Base-by-base conservation (phyloP, 1,140 invertebrate genomes). In the Drosophila bocqueti region DNA sequence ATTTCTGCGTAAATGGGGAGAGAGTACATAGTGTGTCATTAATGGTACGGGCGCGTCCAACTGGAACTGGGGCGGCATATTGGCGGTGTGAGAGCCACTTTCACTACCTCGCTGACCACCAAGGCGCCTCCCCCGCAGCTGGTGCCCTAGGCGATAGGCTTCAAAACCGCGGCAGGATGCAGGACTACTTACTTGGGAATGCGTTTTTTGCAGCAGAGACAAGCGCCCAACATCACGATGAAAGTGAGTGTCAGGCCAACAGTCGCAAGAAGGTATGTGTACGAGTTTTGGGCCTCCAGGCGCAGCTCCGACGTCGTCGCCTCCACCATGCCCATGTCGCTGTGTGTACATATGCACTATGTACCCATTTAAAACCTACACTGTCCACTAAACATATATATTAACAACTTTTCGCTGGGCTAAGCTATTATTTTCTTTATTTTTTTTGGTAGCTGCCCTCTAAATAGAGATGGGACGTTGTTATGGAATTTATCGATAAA, bases 181-280 rank as follows among this genome's bases (percentile, higher is more conserved):
- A 45, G 43, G 49, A 24, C 4, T 34, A 92, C 93, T 93, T 66
- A 93, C 93, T 93, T 93, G 77, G 83, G 91, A 45, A 90, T 83
- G 61, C 78, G 80, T 43, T 83, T 92, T 24, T 82, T 92, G 72
- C 93, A 93, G 69, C 93, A 93, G 5, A 93, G 74, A 72, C 93
- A 93, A 49, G 92, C 91, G 24, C 85, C 92, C 55, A 93, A 72
- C 78, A 93, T 91, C 43, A 92, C 89, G 43, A 93, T 76, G 15
- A 92, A 75, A 18, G 90, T 68, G 9, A 89, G 67, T 49, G 85
- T 89, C 50, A 89, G 16, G 65, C 78, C 84, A 34, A 90, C 60
- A 46, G 85, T 90, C 50, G 83, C 78, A 47, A 89, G 78, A 29
- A 89, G 67, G 79, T 86, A 86, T 36, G 83, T 86, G 76, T 86